Percentiles rank a stretch among this genome's conserved stretches.
phyloP scores from a whole-genome alignment of 1,140 invertebrate species.

The Ylistrum balloti region DNA sequence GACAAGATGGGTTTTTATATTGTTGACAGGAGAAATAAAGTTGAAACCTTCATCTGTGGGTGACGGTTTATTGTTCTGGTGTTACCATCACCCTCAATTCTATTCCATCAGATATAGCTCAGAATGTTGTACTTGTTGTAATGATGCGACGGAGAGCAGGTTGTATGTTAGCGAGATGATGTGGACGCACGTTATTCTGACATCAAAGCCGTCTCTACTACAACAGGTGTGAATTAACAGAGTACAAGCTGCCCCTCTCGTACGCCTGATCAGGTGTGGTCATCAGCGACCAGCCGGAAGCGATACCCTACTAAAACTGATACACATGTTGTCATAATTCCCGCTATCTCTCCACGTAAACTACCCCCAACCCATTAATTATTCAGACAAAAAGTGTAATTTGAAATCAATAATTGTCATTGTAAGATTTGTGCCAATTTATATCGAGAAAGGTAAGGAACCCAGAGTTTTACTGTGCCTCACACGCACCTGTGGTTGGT shows the following conservation, averaged over 20 bases:
- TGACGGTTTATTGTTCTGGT: background rate
- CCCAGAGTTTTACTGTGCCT: background rate
- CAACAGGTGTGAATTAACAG: conserved; percentile 38
- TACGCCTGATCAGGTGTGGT: background rate
- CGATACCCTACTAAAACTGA: conserved; percentile 8
- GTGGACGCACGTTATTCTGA: background rate
- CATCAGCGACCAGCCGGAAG: conserved; percentile 17
- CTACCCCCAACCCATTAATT: background rate
- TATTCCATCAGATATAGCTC: background rate
- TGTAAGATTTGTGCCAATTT: conserved; percentile 29
- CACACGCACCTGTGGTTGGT: background rate
- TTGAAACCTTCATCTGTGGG: background rate
- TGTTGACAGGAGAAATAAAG: background rate
- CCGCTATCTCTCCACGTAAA: conserved; percentile 27
- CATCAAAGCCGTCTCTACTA: background rate
- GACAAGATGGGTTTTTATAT: background rate
- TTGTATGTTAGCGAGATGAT: background rate
- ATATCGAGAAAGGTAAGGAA: background rate
- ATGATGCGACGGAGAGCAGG: conserved; percentile 7
- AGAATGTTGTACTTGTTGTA: conserved; percentile 14
- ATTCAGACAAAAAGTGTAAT: conserved; percentile 40
- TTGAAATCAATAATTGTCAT: conserved; percentile 36
- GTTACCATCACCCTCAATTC: background rate
- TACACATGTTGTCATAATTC: conserved; percentile 27
- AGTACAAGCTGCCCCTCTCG: background rate